These are phyloP conservation scores for Acomys russatus DNA, from an alignment of 2,797 vertebrate species.

Conservation along the genomic window DNA sequence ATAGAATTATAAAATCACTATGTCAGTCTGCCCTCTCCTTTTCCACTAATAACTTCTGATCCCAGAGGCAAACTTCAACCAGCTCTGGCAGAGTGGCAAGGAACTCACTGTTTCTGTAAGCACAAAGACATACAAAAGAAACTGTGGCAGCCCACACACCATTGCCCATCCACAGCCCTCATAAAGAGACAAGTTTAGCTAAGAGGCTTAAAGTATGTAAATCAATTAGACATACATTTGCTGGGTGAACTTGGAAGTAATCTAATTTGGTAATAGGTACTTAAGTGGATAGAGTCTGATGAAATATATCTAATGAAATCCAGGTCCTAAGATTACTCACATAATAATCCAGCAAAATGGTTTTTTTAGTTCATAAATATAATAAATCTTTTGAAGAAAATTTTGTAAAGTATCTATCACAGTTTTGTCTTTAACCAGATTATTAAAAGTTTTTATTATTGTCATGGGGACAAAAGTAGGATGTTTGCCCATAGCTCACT, in stretches of 20 bases:
- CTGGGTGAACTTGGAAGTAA: slow-evolving; percentile 51
- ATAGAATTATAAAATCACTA: slow-evolving; percentile 82
- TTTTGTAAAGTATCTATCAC: neutral
- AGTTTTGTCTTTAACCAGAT: neutral
- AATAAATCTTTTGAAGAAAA: slow-evolving; percentile 20
- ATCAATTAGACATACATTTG: slow-evolving; percentile 47
- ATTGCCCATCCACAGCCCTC: neutral
- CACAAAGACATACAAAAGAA: slow-evolving; percentile 53
- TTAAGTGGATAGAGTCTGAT: slow-evolving; percentile 30
- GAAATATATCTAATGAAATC: slow-evolving; percentile 61
- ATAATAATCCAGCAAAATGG: neutral
- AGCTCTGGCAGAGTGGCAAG: slow-evolving; percentile 73
- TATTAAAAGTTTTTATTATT: neutral
- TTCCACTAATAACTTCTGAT: slow-evolving; percentile 84
- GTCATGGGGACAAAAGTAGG: neutral
- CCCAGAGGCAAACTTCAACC: slow-evolving; percentile 81
- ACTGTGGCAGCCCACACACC: neutral
- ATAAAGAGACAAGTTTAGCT: neutral
- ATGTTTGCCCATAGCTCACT: neutral
- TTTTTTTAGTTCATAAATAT: slow-evolving; percentile 50
- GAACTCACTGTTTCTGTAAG: slow-evolving; percentile 62
- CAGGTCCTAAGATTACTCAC: neutral
- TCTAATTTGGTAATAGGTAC: slow-evolving; percentile 58
- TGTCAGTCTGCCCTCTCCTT: slow-evolving; percentile 80
- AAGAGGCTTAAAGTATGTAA: slow-evolving; percentile 23